Conservation (phyloP, 1,140 invertebrate species). For the Odontomachus brunneus region DNA sequence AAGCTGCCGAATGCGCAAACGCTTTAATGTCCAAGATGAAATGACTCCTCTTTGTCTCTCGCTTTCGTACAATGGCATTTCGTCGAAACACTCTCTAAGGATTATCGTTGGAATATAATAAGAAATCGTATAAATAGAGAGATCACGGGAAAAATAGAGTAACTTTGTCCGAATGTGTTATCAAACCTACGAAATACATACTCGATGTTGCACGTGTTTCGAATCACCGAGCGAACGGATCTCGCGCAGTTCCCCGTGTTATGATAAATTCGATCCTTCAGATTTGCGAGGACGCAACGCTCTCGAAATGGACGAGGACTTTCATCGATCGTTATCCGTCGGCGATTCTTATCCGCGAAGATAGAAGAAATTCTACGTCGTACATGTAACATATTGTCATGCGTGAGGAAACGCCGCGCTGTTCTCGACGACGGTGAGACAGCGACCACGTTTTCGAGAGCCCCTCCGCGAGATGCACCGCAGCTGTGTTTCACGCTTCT, state of each 20-base stretch:
- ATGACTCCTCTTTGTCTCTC: background rate
- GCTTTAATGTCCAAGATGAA: constrained; percentile 38
- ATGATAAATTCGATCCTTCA: background rate
- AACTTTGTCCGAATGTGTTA: constrained; percentile 47
- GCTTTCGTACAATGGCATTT: constrained; percentile 26
- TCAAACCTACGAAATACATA: constrained; percentile 45
- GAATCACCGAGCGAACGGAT: too few relatives aligned
- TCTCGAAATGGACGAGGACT: background rate
- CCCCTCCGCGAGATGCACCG: constrained; percentile 35
- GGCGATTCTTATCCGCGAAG: background rate
- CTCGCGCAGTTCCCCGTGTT: too few relatives aligned
- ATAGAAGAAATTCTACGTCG: constrained; percentile 3
- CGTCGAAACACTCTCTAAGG: constrained; percentile 11
- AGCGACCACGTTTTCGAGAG: constrained; percentile 38
- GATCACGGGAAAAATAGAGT: constrained; percentile 54
- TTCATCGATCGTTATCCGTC: constrained; percentile 3
- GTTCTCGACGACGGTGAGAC: constrained; percentile 26
- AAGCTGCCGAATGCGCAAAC: constrained; percentile 35
- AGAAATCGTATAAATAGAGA: constrained; percentile 42
- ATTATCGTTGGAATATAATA: constrained; percentile 39
- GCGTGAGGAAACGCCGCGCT: constrained; percentile 41
- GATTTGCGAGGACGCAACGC: background rate
- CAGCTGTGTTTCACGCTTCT: constrained; percentile 35
- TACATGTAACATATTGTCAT: constrained; percentile 56
- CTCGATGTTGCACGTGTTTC: background rate